phyloP scores from a whole-genome alignment of 2,797 vertebrate species.

The Allobates femoralis region DNA sequence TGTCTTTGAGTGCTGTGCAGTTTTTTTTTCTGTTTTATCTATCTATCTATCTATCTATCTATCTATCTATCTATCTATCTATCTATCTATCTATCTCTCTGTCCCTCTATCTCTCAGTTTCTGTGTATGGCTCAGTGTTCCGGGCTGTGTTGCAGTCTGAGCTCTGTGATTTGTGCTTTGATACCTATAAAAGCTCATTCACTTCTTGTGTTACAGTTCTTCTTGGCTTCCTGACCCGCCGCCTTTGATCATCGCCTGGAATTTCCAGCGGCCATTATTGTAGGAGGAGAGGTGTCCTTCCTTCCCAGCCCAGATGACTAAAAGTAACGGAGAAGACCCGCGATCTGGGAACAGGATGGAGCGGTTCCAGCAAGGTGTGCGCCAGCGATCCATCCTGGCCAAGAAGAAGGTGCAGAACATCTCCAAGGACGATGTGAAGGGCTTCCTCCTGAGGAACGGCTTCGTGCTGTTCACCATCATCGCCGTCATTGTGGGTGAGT shows the following conservation, averaged over 20 bases:
- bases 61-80: no score
- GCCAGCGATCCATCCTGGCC: constrained; percentile 90
- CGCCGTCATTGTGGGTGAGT: constrained; percentile 91
- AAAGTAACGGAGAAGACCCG: constrained; percentile 85
- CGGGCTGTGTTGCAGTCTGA: background rate
- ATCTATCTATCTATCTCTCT: no score
- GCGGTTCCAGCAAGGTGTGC: constrained; percentile 89
- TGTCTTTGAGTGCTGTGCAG: no score
- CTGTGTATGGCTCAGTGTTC: no score
- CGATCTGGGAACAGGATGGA: constrained; percentile 85
- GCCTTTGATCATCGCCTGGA: constrained; percentile 49
- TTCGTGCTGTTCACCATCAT: constrained; percentile 94
- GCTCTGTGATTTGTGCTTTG: constrained; percentile 51
- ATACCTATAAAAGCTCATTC: constrained; percentile 52
- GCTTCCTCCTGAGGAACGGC: constrained; percentile 89
- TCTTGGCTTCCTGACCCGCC: constrained; percentile 57
- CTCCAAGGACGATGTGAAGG: constrained; percentile 91
- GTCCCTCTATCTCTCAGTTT: background rate
- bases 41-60: background rate
- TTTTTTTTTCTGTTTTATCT: background rate
- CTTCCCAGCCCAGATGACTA: constrained; percentile 81
- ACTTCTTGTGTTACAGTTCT: constrained; percentile 68
- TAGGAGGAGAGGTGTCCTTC: constrained; percentile 59
- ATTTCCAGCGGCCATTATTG: constrained; percentile 64
- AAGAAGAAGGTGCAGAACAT: constrained; percentile 95